Conservation (phyloP, 2,113 vertebrate species). For the Podocnemis expansa region DNA sequence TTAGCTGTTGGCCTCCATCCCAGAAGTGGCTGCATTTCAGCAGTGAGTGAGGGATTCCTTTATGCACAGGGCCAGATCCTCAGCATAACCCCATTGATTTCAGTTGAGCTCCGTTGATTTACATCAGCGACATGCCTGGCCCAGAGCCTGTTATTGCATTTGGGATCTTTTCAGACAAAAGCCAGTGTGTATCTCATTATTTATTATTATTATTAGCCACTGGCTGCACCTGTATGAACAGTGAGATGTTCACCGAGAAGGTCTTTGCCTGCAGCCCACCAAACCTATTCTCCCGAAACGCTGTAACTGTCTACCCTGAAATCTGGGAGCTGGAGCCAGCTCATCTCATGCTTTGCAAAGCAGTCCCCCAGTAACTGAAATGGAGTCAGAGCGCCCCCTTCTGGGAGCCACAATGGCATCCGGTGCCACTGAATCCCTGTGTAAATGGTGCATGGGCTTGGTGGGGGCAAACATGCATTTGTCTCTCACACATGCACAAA, state of each 20-base stretch:
- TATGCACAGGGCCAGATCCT: not conserved
- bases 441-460: no score
- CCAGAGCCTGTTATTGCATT: constrained; percentile 6
- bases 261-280: not conserved
- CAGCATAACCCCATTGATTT: not conserved
- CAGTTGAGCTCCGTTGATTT: not conserved
- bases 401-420: constrained; percentile 64
- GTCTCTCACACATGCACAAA: not conserved
- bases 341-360: not conserved
- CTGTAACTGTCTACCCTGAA: constrained; percentile 23
- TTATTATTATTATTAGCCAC: not conserved
- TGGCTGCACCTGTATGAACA: not conserved
- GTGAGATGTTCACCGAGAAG: no score
- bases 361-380: constrained; percentile 26
- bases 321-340: constrained; percentile 5
- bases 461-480: no score
- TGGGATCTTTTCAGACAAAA: not conserved
- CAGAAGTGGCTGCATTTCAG: constrained; percentile 71
- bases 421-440: not conserved
- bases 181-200: not conserved
- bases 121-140: not conserved
- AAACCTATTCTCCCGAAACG: not conserved
- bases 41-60: constrained; percentile 48
- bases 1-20: constrained; percentile 66
- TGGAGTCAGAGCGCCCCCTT: constrained; percentile 82